These are phyloP conservation scores for Apamea monoglypha DNA, from an alignment of 2,888 invertebrate species.

Conservation along the genomic window DNA sequence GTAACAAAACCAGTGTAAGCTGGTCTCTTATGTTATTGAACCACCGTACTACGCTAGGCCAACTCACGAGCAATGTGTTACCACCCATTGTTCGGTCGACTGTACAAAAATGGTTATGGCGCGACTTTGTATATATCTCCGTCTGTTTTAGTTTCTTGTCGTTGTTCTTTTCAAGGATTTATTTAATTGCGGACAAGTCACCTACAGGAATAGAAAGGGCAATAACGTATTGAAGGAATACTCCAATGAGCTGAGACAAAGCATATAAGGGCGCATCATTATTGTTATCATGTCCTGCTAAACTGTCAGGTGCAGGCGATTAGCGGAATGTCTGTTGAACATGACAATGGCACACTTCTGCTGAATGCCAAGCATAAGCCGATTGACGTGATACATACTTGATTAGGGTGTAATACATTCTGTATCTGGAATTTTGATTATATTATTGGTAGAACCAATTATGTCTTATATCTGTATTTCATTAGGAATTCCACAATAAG, in stretches of 20 bases:
- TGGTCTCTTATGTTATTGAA: neutral
- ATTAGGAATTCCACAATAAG: neutral
- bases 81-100: neutral
- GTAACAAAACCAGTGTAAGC: neutral
- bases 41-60: neutral
- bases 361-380: slow-evolving; percentile 37
- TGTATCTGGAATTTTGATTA: neutral
- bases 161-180: neutral
- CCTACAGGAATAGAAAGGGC: neutral
- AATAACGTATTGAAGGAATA: neutral
- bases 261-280: neutral
- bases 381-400: slow-evolving; percentile 27
- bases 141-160: neutral
- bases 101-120: neutral
- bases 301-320: slow-evolving; percentile 34
- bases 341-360: slow-evolving; percentile 31
- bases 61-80: neutral
- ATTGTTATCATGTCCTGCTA: slow-evolving; percentile 23
- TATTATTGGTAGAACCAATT: neutral
- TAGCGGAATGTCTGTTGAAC: slow-evolving; percentile 33
- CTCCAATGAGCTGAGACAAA: neutral
- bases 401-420: slow-evolving; percentile 5
- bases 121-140: neutral
- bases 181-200: neutral
- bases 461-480: neutral